Base-by-base conservation (phyloP, 2,888 invertebrate species). In the Eremobia ochroleuca region DNA sequence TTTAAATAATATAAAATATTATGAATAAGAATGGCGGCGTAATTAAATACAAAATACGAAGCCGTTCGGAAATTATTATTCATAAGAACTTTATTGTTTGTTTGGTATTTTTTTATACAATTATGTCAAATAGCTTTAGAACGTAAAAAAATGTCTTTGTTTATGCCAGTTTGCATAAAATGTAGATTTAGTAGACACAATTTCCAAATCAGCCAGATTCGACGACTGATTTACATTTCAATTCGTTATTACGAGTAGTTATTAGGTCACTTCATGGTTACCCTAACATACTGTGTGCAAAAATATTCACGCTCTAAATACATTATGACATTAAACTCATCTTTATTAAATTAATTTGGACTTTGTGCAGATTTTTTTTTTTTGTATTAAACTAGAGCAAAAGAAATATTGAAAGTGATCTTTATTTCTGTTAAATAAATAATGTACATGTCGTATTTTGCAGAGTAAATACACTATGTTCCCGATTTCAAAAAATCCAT, bases 1-100 rank as follows among this genome's bases (percentile, higher is more conserved):
- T 68, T 76, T 69, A 64, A 78, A 78, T 85, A 76, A 72, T 79
- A 66, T 79, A 66, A 75, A 80, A 81, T 73, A 76, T 73, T 79
- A 76, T 79, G 83, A 86, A 73, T 79, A 79, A 79, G 28, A 67
- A 69, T 62, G 64, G n/a, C 70, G 25, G 40, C 31, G 75, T 73
- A 79, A 84, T 86, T 67, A 73, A 70, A 70, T 59, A 74, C 70
- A 70, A 75, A 58, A 21, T 61, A 25, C 61, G 34, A 34, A 84
- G 66, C 76, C 34, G 46, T 43, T 75, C 13, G 25, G 37, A 31
- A 61, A 59, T 67, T 68, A 31, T 61, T 61, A 81, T 72, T 84
- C 74, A 66, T 74, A 58, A 71, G 37, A 73, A 65, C 40, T 77
- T 77, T 74, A 52, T 73, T 65, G 68, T 77, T 82, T 65, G 43